Conservation (phyloP, 2,888 invertebrate species). For the Oscheius sp. region DNA sequence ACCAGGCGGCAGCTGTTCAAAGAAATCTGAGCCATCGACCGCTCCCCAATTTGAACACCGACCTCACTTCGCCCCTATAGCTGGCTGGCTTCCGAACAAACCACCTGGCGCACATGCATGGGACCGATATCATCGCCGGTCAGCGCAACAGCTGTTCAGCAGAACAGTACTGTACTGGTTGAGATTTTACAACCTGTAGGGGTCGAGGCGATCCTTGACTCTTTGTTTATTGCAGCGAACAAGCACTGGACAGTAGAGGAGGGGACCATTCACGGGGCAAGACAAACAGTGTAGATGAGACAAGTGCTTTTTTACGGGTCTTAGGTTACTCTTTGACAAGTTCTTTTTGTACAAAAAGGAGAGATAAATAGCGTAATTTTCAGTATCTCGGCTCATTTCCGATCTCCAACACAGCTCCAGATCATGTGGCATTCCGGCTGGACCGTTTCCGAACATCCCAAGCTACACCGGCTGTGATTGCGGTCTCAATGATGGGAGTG, state of each 20-base stretch:
- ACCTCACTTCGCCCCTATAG: too few species aligned
- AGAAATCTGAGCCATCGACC: constrained; percentile 1
- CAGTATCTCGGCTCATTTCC: constrained; percentile 53
- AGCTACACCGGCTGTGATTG: constrained; percentile 34
- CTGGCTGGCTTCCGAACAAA: too few species aligned
- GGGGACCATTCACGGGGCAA: not conserved
- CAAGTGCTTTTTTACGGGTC: not conserved
- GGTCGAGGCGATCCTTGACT: constrained; percentile 10
- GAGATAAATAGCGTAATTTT: constrained; percentile 17
- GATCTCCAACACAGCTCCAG: constrained; percentile 36
- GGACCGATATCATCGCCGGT: too few species aligned
- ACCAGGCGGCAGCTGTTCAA: constrained; percentile 8
- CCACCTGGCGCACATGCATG: too few species aligned
- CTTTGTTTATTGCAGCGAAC: constrained; percentile 21
- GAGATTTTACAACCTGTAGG: too few species aligned
- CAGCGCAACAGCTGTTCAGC: too few species aligned
- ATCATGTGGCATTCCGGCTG: constrained; percentile 36
- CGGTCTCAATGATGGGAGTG: constrained; percentile 48
- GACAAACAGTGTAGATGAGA: not conserved
- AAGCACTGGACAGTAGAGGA: not conserved
- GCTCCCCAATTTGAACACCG: too few species aligned
- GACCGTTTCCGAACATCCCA: constrained; percentile 35
- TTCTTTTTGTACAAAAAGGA: too few species aligned
- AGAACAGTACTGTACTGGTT: too few species aligned
- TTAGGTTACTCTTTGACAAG: not conserved